Percentiles rank a stretch among this genome's conserved stretches.
Conservation (phyloP, 2,888 invertebrate species). For the Napeogenes sylphis region DNA sequence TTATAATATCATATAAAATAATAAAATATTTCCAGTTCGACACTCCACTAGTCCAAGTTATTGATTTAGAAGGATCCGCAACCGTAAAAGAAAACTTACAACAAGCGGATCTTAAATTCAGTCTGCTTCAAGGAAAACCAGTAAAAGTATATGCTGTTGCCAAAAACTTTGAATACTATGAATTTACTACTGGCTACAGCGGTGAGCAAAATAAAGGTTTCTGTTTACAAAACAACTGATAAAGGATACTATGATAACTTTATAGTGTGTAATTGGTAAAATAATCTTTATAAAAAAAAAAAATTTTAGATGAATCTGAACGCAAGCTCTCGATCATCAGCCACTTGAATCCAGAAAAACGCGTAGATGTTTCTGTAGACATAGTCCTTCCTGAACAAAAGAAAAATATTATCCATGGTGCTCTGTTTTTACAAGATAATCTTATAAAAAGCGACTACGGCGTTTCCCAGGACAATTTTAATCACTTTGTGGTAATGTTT, state of each 20-base stretch:
- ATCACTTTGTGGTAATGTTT: constrained; percentile 68
- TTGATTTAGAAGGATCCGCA: constrained; percentile 71
- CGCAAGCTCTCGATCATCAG: constrained; percentile 75
- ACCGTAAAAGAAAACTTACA: constrained; percentile 70
- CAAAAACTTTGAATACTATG: constrained; percentile 78
- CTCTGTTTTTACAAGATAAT: constrained; percentile 79
- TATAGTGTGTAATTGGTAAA: too few relatives aligned
- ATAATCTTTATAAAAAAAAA: background rate
- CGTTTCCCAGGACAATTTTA: constrained; percentile 78
- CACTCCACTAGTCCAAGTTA: constrained; percentile 72
- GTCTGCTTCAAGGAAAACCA: constrained; percentile 73
- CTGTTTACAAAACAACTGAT: too few relatives aligned
- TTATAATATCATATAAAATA: background rate
- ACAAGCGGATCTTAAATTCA: constrained; percentile 69
- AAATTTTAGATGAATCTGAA: constrained; percentile 56
- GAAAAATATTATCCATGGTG: constrained; percentile 76
- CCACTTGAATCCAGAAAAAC: constrained; percentile 78
- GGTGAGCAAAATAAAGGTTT: constrained; percentile 55
- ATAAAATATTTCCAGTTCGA: constrained; percentile 42
- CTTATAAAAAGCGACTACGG: constrained; percentile 81
- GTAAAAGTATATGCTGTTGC: constrained; percentile 65
- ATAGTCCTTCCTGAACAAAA: constrained; percentile 72
- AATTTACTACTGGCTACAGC: constrained; percentile 71
- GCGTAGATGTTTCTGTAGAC: constrained; percentile 79
- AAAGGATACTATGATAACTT: too few relatives aligned